phyloP scores from a whole-genome alignment of 2,113 vertebrate species.

The Protobothrops mucrosquamatus region DNA sequence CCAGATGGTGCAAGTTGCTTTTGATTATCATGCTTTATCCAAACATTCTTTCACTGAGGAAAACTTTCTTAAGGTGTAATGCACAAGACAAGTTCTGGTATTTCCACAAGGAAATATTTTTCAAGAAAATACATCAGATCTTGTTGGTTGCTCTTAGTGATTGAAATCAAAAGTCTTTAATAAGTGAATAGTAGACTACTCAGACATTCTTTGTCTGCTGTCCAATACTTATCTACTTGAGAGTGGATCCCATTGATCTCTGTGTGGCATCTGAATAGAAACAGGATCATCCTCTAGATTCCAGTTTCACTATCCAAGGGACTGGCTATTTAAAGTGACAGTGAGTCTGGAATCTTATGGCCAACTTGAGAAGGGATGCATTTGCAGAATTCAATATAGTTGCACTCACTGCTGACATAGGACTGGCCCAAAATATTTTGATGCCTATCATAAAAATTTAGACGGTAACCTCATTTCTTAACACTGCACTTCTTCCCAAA shows the following conservation, averaged over 20 bases:
- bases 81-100: not conserved
- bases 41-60: not conserved
- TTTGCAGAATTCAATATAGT: not conserved
- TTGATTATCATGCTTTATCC: slow-evolving; percentile 24
- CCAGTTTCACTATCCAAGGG: not conserved
- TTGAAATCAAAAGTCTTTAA: not conserved
- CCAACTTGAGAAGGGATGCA: not conserved
- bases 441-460: not conserved
- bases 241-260: not conserved
- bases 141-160: not conserved
- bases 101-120: not conserved
- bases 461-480: too few species aligned
- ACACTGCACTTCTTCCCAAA: not conserved
- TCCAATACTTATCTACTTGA: not conserved
- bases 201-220: not conserved
- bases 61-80: not conserved
- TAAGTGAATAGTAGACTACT: not conserved
- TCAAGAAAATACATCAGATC: not conserved
- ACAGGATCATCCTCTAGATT: not conserved
- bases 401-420: not conserved
- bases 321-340: not conserved
- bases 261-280: not conserved
- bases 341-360: not conserved
- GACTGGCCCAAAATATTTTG: not conserved
- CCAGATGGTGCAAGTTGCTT: slow-evolving; percentile 69